Base-by-base conservation (phyloP, 2,797 vertebrate species). In the Buceros bicornis region DNA sequence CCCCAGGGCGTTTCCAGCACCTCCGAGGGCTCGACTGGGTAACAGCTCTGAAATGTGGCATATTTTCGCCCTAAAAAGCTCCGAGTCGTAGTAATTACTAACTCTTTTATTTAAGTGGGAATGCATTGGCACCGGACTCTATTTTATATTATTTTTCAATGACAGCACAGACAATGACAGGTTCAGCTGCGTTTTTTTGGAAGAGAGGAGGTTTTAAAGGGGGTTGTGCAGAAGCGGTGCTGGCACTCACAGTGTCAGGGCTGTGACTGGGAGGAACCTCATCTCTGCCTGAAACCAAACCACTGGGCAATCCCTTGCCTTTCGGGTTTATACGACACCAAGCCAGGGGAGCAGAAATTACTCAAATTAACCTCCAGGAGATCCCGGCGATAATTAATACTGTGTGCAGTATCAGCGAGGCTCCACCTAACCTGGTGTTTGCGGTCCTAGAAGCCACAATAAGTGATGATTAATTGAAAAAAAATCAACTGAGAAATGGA, bases 1-100 rank as follows among this genome's bases (percentile, higher is more conserved):
- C 95, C 93, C 89, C 82, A 54, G 93, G 96, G 90, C 82, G 9
- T 95, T 95, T 92, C 94, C 92, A 96, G 43, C 61, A 4, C 62
- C 81, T 83, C 94, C 80, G 83, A 87, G 82, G 82, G 94, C 91
- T 96, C 70, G 22, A 74, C 81, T 61, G 89, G 94, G 69, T 94
- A 92, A 89, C 82, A 43, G 84, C 94, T 97, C 93, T 19, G 84
- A 94, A 82, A 93, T 90, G 83, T 91, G 91, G 90, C 89, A 94
- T 67, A 64, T 92, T 95, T 79, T 24, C 92, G 88, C 77, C 80
- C 88, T 89, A 56, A 85, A 89, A 91, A 90, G 10, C 76, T 73
- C 72, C 8, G 69, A 80, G 70, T 28, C 20, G 2, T 35, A 82
- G 86, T 54, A 89, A 93, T 91, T 66, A 35, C 53, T 47, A 70